These are phyloP conservation scores for Entomobrya multifasciata DNA, from an alignment of 2,888 invertebrate genomes.

Conservation along the genomic window DNA sequence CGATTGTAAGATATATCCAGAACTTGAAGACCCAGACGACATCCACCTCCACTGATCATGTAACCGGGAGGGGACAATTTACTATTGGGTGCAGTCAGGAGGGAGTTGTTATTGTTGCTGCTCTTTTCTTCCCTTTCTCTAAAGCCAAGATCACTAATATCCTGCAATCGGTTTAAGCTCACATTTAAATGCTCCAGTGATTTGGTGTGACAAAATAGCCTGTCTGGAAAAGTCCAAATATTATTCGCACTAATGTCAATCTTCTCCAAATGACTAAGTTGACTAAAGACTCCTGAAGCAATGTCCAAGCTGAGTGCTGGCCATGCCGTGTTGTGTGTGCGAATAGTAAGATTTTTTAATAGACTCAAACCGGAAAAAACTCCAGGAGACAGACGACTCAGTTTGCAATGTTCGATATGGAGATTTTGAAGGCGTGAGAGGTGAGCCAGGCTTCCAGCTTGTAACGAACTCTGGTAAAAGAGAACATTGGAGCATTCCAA, in stretches of 20 bases:
- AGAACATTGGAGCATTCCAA: conserved; percentile 91
- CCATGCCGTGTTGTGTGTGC: conserved; percentile 92
- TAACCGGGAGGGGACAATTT: background rate
- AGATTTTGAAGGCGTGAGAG: conserved; percentile 90
- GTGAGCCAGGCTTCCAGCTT: conserved; percentile 87
- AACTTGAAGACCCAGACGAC: conserved; percentile 90
- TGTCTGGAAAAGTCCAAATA: conserved; percentile 93
- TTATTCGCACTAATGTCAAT: conserved; percentile 93
- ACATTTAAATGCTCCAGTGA: conserved; percentile 91
- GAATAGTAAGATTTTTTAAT: conserved; percentile 91
- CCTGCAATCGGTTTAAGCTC: conserved; percentile 92
- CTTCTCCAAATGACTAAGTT: conserved; percentile 88
- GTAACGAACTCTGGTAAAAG: conserved; percentile 89
- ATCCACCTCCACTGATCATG: conserved; percentile 81
- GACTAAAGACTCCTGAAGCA: conserved; percentile 87
- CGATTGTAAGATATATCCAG: conserved; percentile 92
- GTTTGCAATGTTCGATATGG: conserved; percentile 92
- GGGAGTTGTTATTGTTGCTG: background rate
- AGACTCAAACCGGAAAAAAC: conserved; percentile 90
- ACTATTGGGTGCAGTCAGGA: background rate
- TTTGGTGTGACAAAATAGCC: conserved; percentile 90
- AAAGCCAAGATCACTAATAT: conserved; percentile 92
- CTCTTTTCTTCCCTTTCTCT: conserved; percentile 84
- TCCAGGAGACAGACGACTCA: conserved; percentile 90
- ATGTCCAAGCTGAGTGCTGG: conserved; percentile 92